Base-by-base conservation (phyloP, 2,888 invertebrate genomes). In the Rhyacophila evoluta region DNA sequence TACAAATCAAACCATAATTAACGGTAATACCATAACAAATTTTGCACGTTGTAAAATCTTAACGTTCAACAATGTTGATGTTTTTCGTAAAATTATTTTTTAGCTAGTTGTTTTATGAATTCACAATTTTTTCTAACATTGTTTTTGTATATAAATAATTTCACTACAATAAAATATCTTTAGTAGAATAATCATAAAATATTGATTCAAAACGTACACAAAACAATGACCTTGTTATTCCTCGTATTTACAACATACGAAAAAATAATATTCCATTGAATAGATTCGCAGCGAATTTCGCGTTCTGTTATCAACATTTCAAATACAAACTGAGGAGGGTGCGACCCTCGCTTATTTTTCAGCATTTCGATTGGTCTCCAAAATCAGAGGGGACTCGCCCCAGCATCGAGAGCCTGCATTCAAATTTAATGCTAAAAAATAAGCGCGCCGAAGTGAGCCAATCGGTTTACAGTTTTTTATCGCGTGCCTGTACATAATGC, bases 351-450 rank as follows among this genome's bases (percentile, higher is more conserved):
- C 37, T 10, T 25, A 5, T 36, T 25, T 15, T 37, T 38, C 38
- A 25, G 29, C 28, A 27, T 25, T 15, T 29, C 68, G 12, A 80
- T 80, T 80, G 80, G 80, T 29, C 33, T 69, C 36, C 12, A 27
- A 55, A 29, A 10, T 67, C 19, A n/a, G 12, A 74, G 55, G 79
- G 77, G 71, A 69, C 12, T 55, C 41, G 25, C 74, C 78, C 76
- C 75, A 68, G 28, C 28, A 28, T 27, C 27, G 27, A 36, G 75
- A 27, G 8, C 67, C 71, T 29, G 55, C 55, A 75, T 80, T 75
- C 33, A 80, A 75, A 80, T 80, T 77, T 36, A 28, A 74, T 38
- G 72, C 79, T 73, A 77, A 80, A 80, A 80, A 74, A 79, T 25
- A 12, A 33, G 72, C 67, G 71, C n/a, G 67, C 19, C 36, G 5